A percentile compares a stretch with the other conserved stretches of the same genome.
Evolutionary conservation across 2,888 invertebrate species (phyloP).

Genomic region (Acrobeloides nanus): DNA sequence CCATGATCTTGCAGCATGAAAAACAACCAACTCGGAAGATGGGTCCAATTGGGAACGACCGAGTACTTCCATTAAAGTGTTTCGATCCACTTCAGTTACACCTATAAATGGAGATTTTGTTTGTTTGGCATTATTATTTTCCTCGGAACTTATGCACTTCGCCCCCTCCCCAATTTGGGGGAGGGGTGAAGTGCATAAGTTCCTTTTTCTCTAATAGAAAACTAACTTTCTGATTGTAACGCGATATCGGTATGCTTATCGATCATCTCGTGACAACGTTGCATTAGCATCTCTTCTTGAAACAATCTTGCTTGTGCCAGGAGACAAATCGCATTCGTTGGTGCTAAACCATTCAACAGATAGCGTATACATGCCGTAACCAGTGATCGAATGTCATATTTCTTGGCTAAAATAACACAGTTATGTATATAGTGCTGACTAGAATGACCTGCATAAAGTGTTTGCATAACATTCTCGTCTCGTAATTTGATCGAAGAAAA

Average conservation of each 20-base stretch:
- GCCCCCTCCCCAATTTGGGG: too few relatives aligned
- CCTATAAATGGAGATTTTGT: constrained; percentile 9
- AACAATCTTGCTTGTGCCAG: constrained; percentile 28
- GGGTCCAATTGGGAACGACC: constrained; percentile 28
- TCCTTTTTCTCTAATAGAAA: too few relatives aligned
- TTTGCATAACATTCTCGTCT: constrained; percentile 32
- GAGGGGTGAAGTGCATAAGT: too few relatives aligned
- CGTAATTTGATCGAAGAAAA: constrained; percentile 17
- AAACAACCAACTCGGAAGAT: constrained; percentile 23
- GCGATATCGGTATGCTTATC: constrained; percentile 29
- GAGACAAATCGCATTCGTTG: constrained; percentile 26
- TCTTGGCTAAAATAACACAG: constrained; percentile 30
- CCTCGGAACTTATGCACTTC: too few relatives aligned
- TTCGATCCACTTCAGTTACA: constrained; percentile 24
- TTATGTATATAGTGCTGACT: too few relatives aligned
- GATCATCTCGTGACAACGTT: constrained; percentile 24
- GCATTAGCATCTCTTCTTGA: constrained; percentile 24
- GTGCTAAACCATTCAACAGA: constrained; percentile 22
- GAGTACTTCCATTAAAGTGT: constrained; percentile 25
- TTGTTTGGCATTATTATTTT: background rate
- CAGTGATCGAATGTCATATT: constrained; percentile 25
- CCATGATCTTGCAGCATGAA: constrained; percentile 25
- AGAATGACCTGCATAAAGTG: constrained; percentile 28
- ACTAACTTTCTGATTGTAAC: constrained; percentile 15
- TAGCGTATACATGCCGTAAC: constrained; percentile 30